Conservation (phyloP, 2,113 vertebrate species). For the Neogale vison region DNA sequence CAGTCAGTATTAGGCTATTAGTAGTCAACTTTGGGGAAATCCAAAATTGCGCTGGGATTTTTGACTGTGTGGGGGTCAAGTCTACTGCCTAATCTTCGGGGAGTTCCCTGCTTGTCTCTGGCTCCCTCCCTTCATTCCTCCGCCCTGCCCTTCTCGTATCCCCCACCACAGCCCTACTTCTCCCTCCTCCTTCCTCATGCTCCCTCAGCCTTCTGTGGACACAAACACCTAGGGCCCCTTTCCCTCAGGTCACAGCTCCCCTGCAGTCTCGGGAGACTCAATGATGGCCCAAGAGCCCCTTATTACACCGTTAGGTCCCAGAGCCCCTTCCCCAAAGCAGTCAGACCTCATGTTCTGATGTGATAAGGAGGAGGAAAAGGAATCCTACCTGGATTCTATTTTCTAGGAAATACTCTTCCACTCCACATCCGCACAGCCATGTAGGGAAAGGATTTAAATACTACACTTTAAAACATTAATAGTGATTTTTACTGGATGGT, state of each 20-base stretch:
- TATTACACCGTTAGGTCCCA: background rate
- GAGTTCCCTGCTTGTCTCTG: background rate
- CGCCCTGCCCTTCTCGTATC: background rate
- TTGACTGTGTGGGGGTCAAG: background rate
- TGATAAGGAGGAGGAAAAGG: background rate
- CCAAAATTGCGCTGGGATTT: background rate
- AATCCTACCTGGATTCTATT: background rate
- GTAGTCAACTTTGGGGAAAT: background rate
- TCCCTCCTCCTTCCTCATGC: background rate
- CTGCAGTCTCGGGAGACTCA: background rate
- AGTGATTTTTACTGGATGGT: background rate
- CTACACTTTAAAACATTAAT: background rate
- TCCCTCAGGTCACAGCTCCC: background rate
- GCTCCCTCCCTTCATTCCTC: background rate
- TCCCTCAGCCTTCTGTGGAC: no score
- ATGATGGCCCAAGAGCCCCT: background rate
- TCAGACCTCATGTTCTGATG: background rate
- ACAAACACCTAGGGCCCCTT: background rate
- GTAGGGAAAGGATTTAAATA: background rate
- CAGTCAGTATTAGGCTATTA: background rate
- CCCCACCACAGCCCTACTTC: accelerated
- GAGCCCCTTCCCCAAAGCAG: background rate
- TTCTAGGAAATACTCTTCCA: background rate
- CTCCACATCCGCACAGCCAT: background rate
- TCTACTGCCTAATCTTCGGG: background rate